Base-by-base conservation (phyloP, 2,113 vertebrate genomes). In the Erythrocercus mccallii region DNA sequence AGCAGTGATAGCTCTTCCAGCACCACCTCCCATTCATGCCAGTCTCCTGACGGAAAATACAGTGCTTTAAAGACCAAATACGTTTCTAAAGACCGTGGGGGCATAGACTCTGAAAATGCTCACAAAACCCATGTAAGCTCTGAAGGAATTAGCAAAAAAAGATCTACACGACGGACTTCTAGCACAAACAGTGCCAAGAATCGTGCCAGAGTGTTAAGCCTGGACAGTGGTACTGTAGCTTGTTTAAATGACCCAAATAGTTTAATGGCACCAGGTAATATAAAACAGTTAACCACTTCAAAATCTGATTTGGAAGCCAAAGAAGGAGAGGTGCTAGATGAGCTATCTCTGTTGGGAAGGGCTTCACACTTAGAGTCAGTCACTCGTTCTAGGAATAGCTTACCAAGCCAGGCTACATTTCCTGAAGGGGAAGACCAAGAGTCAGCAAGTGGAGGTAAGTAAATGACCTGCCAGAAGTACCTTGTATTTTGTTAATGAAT, bases 221-320 rank as follows among this genome's bases (percentile, higher is more conserved):
- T 99, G 98, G 99, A 99, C 97, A 99, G 99, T 89, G 98, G 99
- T 95, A 99, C 99, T 23, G 99, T 99, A n/a, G 99, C 99, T 58
- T 99, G 99, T 97, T 98, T 99, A 98, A 99, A 99, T 61, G 99
- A 99, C 88, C 97, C 98, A 84, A 97, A 97, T 78, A 98, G 98
- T 94, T 98, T 99, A 37, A 98, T 98, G 96, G 98, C 99, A 61
- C 99, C 99, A 15, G 97, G 98, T 64, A 98, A 98, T 79, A 98
- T 98, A 42, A 99, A 99, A 81, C 98, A 99, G 78, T 98, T 99
- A 95, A 99, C 99, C 96, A 99, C 99, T 97, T 99, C 99, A 93
- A 99, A 99, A 96, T 99, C 99, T 25, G 99, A 99, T 97, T 98
- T 99, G 89, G 99, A 99, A 98, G 99, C 99, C 98, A 99, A 99